These are phyloP conservation scores for Esox lucius DNA, from an alignment of 2,797 vertebrate genomes.

Conservation along the genomic window DNA sequence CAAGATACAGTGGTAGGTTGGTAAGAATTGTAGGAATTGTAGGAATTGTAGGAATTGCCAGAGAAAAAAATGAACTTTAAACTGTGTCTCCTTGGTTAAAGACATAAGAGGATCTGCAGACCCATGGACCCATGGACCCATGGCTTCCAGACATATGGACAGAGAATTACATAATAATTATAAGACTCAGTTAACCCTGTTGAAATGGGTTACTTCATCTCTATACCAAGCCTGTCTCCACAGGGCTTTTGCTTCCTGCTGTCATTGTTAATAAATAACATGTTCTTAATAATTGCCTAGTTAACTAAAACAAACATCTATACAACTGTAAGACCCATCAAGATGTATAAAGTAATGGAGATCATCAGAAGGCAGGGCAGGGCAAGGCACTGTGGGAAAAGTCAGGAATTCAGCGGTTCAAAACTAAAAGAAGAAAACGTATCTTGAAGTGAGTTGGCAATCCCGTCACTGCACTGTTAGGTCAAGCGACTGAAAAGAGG, in stretches of 20 bases:
- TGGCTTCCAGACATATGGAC: background rate
- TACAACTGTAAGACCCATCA: no score
- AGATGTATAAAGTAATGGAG: no score
- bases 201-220: constrained; percentile 20
- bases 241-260: no score
- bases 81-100: background rate
- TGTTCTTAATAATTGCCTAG: no score
- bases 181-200: background rate
- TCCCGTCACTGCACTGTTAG: constrained; percentile 53
- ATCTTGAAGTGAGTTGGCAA: no score
- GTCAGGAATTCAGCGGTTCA: background rate
- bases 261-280: no score
- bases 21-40: no score
- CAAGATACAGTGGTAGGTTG: no score
- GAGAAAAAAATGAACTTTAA: background rate
- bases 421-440: constrained; percentile 30
- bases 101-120: background rate
- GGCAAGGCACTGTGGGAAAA: background rate
- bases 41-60: no score
- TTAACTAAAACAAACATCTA: no score
- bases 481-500: constrained; percentile 36
- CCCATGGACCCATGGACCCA: no score
- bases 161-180: background rate
- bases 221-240: no score
- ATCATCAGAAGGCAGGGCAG: background rate